Conservation (phyloP, 2,113 vertebrate species). For the Alligator sinensis region DNA sequence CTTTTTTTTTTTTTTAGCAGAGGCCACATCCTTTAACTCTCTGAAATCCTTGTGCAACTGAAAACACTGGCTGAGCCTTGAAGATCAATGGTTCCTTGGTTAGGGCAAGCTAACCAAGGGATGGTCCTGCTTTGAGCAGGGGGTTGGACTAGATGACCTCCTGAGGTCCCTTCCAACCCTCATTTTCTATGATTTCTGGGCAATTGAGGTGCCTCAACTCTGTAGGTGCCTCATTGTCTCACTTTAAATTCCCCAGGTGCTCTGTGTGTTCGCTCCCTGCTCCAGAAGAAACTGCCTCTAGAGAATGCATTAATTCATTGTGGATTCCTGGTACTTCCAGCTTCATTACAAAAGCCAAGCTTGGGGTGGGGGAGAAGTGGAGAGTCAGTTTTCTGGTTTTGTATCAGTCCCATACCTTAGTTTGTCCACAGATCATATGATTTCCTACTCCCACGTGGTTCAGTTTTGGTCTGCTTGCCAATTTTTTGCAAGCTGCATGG, state of each 20-base stretch:
- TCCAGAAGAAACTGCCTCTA: background rate
- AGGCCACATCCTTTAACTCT: rapidly evolving
- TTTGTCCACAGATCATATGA: background rate
- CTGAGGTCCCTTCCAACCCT: no score
- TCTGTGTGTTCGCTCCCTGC: no score
- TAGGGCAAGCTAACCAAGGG: background rate
- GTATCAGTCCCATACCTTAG: background rate
- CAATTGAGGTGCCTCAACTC: no score
- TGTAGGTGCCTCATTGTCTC: no score
- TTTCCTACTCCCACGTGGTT: background rate
- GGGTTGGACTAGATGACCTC: no score
- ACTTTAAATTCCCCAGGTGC: no score
- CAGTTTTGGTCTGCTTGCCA: background rate
- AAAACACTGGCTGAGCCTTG: background rate
- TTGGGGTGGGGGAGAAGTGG: no score
- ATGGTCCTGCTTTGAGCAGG: no score
- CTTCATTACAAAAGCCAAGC: no score
- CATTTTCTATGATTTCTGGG: no score
- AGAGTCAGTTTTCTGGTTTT: background rate
- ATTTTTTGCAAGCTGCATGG: background rate
- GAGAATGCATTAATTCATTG: background rate
- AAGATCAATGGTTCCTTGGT: background rate
- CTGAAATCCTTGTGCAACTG: background rate
- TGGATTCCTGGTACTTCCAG: background rate
- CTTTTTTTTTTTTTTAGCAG: background rate